Evolutionary conservation across 2,797 vertebrate genomes (phyloP).

Genomic region (Cryptoprocta ferox): DNA sequence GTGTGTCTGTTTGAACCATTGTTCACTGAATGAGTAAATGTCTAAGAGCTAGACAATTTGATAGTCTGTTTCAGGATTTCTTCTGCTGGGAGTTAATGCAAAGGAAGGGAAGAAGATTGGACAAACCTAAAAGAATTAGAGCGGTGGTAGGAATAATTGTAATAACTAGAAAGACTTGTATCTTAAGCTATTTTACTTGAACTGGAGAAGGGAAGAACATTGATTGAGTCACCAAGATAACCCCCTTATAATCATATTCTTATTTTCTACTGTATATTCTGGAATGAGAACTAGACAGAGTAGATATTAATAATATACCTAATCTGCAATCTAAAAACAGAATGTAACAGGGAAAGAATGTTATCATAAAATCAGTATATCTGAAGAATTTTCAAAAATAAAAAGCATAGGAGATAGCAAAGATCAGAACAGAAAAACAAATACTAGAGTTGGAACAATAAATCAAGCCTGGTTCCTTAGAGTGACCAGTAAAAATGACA

Average conservation of each 20-base stretch:
- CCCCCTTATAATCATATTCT: background rate
- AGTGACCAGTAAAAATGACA: background rate
- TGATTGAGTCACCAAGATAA: background rate
- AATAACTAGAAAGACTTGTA: background rate
- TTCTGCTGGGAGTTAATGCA: background rate
- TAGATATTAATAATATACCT: background rate
- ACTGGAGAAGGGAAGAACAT: background rate
- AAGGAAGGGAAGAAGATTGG: background rate
- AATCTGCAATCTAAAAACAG: background rate
- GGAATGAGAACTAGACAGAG: background rate
- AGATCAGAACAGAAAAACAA: background rate
- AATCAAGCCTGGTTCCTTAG: background rate
- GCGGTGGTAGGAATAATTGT: background rate
- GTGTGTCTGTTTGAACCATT: background rate
- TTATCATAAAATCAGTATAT: background rate
- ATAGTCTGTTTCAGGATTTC: background rate
- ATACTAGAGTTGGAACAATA: background rate
- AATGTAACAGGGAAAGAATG: background rate
- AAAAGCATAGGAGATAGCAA: background rate
- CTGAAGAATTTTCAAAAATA: background rate
- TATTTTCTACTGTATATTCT: slow-evolving; percentile 25
- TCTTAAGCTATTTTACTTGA: background rate
- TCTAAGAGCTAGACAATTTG: background rate
- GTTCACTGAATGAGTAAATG: background rate
- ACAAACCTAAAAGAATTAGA: background rate